Evolutionary conservation across 1,140 invertebrate species (phyloP), one percentile per base, ranked within the genome.

Genomic region (Aphelinus certus): DNA sequence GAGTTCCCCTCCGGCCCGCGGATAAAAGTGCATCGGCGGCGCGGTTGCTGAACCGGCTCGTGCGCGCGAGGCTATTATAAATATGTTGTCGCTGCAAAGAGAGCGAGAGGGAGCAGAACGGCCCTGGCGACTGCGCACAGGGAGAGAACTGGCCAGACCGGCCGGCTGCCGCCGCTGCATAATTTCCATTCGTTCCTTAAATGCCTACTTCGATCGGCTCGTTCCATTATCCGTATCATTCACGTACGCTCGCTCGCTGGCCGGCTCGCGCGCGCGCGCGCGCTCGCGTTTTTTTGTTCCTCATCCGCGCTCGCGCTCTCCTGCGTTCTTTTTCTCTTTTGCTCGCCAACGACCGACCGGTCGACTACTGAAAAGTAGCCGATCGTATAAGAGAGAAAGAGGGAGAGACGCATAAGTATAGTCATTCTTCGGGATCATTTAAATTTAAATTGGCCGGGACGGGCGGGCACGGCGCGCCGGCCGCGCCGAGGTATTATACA

Each of bases 141-240:
- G 26, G 53, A 49, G 67, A 60, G 43, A 61, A 73, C 64, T 63
- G 42, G 53, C 73, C 67, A 64, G 73, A 70, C 65, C 66, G 7
- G 43, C 67, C 51, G 51, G 51, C 51, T 6, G 51, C 51, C 4
- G 53, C 56, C 42, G 58, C 74, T 64, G 76, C 67, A 61, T 70
- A 69, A 75, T 75, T 75, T 75, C 61, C 73, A 75, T 75, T 75
- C 73, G 73, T 75, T 75, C 67, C 73, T 75, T 69, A 75, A 75
- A 75, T 70, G 73, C 73, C 67, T 58, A 53, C 73, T 57, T 70
- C 73, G 73, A 75, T 75, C 73, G 73, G 45, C 61, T 75, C 61
- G 46, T 65, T 75, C 66, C 73, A 75, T 75, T 74, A 74, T 69
- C 73, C 73, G 66, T 74, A 74, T 74, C 73, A 74, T 74, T 74